A percentile compares a stretch with the other conserved stretches of the same genome.
These are phyloP conservation scores for Calliscelio sp. DNA, from an alignment of 2,888 invertebrate genomes.

Conservation along the genomic window DNA sequence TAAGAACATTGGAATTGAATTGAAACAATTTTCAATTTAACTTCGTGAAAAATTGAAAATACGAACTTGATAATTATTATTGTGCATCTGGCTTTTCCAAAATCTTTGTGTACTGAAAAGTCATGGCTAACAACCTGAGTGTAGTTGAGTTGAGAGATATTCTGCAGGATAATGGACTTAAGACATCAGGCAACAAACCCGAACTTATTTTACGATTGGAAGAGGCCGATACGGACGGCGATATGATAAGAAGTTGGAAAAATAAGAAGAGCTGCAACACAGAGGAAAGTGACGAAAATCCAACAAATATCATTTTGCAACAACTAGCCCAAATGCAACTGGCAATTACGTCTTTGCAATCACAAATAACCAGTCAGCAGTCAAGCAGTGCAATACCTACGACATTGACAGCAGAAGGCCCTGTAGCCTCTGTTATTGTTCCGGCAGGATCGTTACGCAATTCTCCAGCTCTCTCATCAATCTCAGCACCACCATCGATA, in stretches of 20 bases:
- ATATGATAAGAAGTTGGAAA: neutral
- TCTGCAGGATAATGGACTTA: neutral
- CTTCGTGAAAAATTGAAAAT: too few species aligned
- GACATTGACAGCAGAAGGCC: too few species aligned
- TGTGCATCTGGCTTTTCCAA: too few species aligned
- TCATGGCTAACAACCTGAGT: neutral
- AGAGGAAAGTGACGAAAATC: neutral
- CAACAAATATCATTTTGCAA: neutral
- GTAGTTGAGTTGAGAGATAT: neutral
- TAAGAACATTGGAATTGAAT: too few species aligned
- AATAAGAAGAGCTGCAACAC: neutral
- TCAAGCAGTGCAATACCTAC: too few species aligned
- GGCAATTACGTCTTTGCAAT: conserved; percentile 7
- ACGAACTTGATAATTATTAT: too few species aligned
- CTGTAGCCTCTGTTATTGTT: too few species aligned
- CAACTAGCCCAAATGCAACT: conserved; percentile 1
- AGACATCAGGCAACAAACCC: neutral
- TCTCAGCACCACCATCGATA: too few species aligned
- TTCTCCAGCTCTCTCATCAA: too few species aligned
- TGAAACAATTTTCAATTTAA: too few species aligned
- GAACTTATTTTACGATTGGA: neutral
- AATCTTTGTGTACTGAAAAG: too few species aligned
- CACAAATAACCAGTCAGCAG: neutral
- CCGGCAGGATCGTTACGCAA: too few species aligned
- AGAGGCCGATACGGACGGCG: neutral